These are phyloP conservation scores for Lordiphosa collinella DNA, from an alignment of 1,140 invertebrate genomes.

Conservation along the genomic window DNA sequence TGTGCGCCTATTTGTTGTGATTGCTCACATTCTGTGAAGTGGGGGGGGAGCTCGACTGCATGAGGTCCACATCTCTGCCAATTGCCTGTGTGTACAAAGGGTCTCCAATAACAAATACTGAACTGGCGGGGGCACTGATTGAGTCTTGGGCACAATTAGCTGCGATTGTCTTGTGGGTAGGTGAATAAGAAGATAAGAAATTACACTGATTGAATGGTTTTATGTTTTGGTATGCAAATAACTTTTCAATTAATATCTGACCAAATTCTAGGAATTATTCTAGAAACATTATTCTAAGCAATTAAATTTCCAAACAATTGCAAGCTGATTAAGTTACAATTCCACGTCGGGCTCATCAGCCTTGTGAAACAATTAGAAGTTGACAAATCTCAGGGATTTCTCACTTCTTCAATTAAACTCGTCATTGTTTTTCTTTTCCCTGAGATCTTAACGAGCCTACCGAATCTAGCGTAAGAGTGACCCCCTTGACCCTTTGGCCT, in stretches of 20 bases:
- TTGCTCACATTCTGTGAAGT: constrained; percentile 6
- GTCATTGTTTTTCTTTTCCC: constrained; percentile 40
- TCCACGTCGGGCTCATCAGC: constrained; percentile 23
- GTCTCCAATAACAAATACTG: constrained; percentile 11
- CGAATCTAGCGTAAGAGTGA: constrained; percentile 10
- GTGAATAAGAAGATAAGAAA: not conserved
- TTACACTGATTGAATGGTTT: not conserved
- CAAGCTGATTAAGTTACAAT: constrained; percentile 57
- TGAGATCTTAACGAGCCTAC: constrained; percentile 16
- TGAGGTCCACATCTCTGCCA: constrained; percentile 20
- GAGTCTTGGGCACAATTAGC: constrained; percentile 40
- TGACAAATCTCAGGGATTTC: constrained; percentile 47
- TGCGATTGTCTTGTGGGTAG: constrained; percentile 25
- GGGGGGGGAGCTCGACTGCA: constrained; percentile 8
- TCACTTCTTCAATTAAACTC: constrained; percentile 40
- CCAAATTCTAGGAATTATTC: too few species aligned
- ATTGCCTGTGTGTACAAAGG: constrained; percentile 17
- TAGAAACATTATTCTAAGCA: constrained; percentile 8
- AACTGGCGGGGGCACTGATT: constrained; percentile 15
- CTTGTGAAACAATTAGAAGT: constrained; percentile 39
- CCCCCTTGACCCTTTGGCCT: constrained; percentile 64
- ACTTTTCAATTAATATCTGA: too few species aligned
- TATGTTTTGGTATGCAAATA: too few species aligned
- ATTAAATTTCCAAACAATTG: constrained; percentile 33
- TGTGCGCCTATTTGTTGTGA: constrained; percentile 20